phyloP scores from a whole-genome alignment of 2,888 invertebrate genomes.

The Nemurella pictetii region DNA sequence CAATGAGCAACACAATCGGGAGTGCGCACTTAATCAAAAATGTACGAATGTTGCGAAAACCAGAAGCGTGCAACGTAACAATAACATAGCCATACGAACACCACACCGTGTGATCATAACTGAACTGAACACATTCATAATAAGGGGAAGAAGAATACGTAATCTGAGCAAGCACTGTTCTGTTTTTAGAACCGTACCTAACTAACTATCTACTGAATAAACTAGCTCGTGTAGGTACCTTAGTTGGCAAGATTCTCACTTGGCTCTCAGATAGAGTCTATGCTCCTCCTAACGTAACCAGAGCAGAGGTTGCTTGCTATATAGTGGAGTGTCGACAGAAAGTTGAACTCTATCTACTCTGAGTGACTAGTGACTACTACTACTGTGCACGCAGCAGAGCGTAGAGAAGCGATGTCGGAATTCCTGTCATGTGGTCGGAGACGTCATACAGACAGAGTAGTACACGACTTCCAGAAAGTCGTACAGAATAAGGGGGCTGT shows the following conservation, averaged over 20 bases:
- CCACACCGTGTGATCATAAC: background rate
- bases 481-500: background rate
- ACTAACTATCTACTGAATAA: background rate
- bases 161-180: background rate
- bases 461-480: background rate
- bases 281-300: background rate
- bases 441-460: background rate
- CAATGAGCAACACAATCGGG: background rate
- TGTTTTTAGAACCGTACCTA: background rate
- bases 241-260: background rate
- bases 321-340: background rate
- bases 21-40: background rate
- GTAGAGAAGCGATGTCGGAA: background rate
- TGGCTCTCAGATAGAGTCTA: background rate
- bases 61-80: background rate
- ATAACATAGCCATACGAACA: background rate
- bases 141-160: background rate
- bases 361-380: no score
- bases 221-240: background rate
- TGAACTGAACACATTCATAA: background rate
- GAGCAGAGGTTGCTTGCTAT: background rate
- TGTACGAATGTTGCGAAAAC: background rate
- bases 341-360: background rate
- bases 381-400: background rate
- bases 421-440: background rate